A percentile compares a stretch with the other conserved stretches of the same genome.
Conservation (phyloP, 2,888 invertebrate genomes). For the Tupiocoris notatus region DNA sequence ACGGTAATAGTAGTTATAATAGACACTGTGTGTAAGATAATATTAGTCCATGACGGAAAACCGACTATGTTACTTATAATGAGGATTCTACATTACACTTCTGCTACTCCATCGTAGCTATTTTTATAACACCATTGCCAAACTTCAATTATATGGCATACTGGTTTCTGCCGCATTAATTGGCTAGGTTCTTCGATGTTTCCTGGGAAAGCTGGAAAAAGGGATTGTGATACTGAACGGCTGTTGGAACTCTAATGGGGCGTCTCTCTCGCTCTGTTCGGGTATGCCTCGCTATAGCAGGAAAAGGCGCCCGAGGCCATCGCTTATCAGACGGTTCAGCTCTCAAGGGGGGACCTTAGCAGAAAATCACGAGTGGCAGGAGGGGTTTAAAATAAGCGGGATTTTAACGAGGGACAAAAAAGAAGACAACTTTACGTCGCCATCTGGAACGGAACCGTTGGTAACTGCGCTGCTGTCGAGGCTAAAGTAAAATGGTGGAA, state of each 20-base stretch:
- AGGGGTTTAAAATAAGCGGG: slow-evolving; percentile 19
- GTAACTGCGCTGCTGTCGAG: background rate
- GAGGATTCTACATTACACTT: no score
- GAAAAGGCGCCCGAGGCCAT: slow-evolving; percentile 20
- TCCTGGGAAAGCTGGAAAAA: background rate
- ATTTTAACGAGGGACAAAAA: slow-evolving; percentile 8
- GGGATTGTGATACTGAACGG: background rate
- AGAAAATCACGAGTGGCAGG: background rate
- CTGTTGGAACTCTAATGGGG: slow-evolving; percentile 15
- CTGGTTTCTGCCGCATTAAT: background rate
- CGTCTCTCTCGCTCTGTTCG: background rate
- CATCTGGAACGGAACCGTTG: background rate
- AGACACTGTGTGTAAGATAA: no score
- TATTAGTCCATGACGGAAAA: no score
- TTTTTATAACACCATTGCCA: no score
- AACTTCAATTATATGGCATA: no score
- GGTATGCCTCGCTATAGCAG: slow-evolving; percentile 11
- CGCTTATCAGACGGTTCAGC: slow-evolving; percentile 13
- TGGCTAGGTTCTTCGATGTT: background rate
- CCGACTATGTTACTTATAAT: no score
- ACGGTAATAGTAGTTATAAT: no score
- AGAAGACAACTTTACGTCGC: background rate
- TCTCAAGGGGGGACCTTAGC: background rate
- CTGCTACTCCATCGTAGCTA: no score
- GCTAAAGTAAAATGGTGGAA: background rate